Evolutionary conservation across 2,113 vertebrate genomes (phyloP).

Genomic region (Bos javanicus): DNA sequence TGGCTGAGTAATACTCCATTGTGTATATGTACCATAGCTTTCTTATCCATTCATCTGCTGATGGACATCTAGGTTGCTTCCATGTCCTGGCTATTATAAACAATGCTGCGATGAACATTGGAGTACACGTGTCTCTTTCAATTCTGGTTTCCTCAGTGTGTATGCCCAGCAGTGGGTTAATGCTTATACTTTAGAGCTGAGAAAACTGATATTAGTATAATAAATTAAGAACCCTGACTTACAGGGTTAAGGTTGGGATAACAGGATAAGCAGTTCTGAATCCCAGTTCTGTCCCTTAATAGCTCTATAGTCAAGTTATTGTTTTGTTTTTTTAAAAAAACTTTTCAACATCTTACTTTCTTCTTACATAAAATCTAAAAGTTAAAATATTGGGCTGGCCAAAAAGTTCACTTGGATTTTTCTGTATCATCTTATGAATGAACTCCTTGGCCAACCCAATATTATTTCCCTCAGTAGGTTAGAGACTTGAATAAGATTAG

Average conservation of each 20-base stretch:
- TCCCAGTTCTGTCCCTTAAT: not conserved
- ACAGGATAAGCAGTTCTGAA: not conserved
- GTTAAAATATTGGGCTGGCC: not conserved
- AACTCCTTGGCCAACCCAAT: not conserved
- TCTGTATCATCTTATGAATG: rapidly evolving
- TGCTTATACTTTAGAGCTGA: not conserved
- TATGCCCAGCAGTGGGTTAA: not conserved
- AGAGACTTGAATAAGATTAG: not conserved
- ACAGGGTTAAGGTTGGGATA: too few species aligned
- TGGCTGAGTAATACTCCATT: too few species aligned
- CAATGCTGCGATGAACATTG: too few species aligned
- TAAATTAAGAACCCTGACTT: not conserved
- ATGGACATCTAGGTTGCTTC: too few species aligned
- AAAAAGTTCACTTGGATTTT: not conserved
- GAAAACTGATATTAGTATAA: not conserved
- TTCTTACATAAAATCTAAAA: not conserved
- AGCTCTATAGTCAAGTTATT: not conserved
- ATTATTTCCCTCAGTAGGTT: not conserved
- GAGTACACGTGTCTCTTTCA: too few species aligned
- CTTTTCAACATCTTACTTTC: not conserved
- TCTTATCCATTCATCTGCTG: too few species aligned
- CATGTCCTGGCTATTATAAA: too few species aligned
- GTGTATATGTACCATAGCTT: too few species aligned
- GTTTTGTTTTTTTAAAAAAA: not conserved
- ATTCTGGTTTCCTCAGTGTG: too few species aligned